Evolutionary conservation across 2,888 invertebrate species (phyloP).

Genomic region (Achlya flavicornis): DNA sequence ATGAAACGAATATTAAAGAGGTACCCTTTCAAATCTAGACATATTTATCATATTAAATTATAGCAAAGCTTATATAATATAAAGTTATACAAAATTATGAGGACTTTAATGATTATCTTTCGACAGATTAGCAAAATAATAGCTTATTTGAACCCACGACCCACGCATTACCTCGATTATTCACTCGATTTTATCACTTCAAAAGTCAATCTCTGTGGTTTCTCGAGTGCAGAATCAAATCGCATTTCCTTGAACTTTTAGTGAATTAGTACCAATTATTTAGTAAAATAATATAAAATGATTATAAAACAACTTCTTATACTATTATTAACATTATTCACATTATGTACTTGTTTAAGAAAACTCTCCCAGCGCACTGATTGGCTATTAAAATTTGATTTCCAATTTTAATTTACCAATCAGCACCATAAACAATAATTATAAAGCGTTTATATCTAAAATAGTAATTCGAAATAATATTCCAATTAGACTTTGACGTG

Average conservation of each 20-base stretch:
- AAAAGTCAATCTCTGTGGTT: neutral
- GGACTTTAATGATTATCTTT: neutral
- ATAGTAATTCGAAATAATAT: neutral
- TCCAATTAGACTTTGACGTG: neutral
- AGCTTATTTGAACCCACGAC: slow-evolving; percentile 17
- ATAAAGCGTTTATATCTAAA: neutral
- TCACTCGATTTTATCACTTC: neutral
- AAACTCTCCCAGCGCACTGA: neutral
- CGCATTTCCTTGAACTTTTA: neutral
- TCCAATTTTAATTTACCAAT: neutral
- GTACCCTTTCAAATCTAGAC: neutral
- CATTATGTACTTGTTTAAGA: too few species aligned
- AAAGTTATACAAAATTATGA: neutral
- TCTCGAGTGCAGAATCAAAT: neutral
- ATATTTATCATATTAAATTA: neutral
- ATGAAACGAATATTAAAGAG: neutral
- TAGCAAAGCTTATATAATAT: neutral
- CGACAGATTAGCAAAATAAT: neutral
- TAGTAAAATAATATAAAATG: too few species aligned
- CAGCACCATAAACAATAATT: neutral
- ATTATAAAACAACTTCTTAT: too few species aligned
- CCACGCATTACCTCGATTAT: slow-evolving; percentile 13
- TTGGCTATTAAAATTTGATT: neutral
- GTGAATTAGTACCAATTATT: neutral
- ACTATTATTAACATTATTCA: too few species aligned